A percentile compares a stretch with the other conserved stretches of the same genome.
These are phyloP conservation scores for Remorina albescens DNA, from an alignment of 2,797 vertebrate species.

Conservation along the genomic window DNA sequence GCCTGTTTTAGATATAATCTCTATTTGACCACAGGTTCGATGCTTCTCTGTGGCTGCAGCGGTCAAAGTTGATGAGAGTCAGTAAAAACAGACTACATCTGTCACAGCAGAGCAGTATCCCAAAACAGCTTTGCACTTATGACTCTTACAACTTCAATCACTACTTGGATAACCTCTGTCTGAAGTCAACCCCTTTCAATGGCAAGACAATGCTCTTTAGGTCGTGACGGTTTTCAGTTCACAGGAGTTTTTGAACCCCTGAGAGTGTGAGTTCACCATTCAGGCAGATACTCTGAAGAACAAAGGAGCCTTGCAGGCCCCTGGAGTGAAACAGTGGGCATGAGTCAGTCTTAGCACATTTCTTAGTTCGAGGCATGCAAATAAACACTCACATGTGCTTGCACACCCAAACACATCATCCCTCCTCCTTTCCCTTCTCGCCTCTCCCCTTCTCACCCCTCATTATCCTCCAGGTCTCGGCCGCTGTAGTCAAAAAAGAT, in stretches of 20 bases:
- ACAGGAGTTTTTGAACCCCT: conserved; percentile 47
- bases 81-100: conserved; percentile 55
- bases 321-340: conserved; percentile 54
- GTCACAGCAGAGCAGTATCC: conserved; percentile 53
- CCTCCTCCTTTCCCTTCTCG: neutral
- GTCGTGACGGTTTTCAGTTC: conserved; percentile 38
- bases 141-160: conserved; percentile 51
- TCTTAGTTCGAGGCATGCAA: conserved; percentile 41
- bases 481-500: conserved; percentile 98
- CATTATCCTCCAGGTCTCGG: conserved; percentile 93
- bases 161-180: conserved; percentile 62
- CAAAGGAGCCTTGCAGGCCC: conserved; percentile 63
- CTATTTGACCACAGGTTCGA: conserved; percentile 69
- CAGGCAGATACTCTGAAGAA: conserved; percentile 76
- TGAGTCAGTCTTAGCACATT: conserved; percentile 65
- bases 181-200: conserved; percentile 36
- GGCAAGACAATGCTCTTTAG: conserved; percentile 43
- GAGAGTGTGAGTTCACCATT: conserved; percentile 69
- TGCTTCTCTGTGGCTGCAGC: conserved; percentile 54
- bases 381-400: conserved; percentile 55
- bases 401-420: conserved; percentile 37
- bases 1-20: conserved; percentile 68
- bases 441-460: conserved; percentile 85
- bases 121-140: conserved; percentile 57
- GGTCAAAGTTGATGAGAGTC: conserved; percentile 57